Conservation (phyloP, 1,140 invertebrate species). For the Leptopilina boulardi region DNA sequence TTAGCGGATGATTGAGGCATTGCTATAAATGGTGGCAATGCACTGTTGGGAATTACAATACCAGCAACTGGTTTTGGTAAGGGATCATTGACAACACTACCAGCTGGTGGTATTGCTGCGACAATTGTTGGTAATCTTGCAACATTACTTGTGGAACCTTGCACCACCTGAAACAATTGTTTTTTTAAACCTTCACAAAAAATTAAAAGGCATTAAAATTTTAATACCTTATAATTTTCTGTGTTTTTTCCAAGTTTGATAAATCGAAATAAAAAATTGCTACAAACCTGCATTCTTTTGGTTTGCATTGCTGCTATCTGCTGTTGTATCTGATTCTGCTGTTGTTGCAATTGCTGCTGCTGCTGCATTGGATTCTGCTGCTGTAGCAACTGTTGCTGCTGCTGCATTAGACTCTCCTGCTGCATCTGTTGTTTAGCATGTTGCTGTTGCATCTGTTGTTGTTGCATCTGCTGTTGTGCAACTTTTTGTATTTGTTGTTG, state of each 20-base stretch:
- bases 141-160: constrained; percentile 44
- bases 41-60: constrained; percentile 44
- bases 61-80: constrained; percentile 45
- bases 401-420: constrained; percentile 45
- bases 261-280: too few relatives aligned
- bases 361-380: constrained; percentile 48
- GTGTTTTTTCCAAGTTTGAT: too few relatives aligned
- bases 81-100: constrained; percentile 52
- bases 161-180: constrained; percentile 25
- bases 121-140: constrained; percentile 40
- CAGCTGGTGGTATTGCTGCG: constrained; percentile 44
- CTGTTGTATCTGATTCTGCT: constrained; percentile 44
- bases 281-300: constrained; percentile 67
- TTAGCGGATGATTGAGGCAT: constrained; percentile 70
- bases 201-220: too few relatives aligned
- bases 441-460: constrained; percentile 62
- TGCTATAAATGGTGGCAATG: constrained; percentile 69
- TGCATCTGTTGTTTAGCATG: constrained; percentile 60
- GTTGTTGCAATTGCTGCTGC: constrained; percentile 59
- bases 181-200: too few relatives aligned
- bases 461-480: constrained; percentile 63
- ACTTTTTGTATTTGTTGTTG: constrained; percentile 67
- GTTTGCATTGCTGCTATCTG: constrained; percentile 56
- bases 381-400: constrained; percentile 62
- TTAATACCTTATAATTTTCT: too few relatives aligned